These are phyloP conservation scores for Megaceryle maxima DNA, from an alignment of 2,113 vertebrate genomes.

Conservation along the genomic window DNA sequence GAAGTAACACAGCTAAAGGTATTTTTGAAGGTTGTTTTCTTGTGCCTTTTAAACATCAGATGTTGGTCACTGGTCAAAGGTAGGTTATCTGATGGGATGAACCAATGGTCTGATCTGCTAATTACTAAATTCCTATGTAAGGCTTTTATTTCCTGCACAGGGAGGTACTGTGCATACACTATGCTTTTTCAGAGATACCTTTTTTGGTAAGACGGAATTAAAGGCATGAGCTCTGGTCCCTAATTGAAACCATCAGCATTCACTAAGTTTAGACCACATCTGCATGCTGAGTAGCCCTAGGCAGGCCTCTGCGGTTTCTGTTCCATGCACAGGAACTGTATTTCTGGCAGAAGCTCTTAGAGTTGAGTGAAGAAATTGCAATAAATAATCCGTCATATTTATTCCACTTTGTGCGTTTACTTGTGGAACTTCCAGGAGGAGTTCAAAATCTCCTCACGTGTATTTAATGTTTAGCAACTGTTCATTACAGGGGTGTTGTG, in stretches of 20 bases:
- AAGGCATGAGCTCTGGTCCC: background rate
- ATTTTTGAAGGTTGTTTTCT: slow-evolving; percentile 45
- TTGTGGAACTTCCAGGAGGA: background rate
- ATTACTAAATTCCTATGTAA: background rate
- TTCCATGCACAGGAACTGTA: background rate
- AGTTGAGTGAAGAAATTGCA: background rate
- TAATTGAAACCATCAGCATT: slow-evolving; percentile 41
- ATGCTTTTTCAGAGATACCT: background rate
- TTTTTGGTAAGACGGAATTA: background rate
- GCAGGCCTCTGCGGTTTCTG: background rate
- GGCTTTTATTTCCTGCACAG: slow-evolving; percentile 10
- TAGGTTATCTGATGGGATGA: slow-evolving; percentile 45
- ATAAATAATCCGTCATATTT: background rate
- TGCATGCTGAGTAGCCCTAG: background rate
- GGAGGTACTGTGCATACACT: background rate
- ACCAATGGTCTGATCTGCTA: slow-evolving; percentile 7
- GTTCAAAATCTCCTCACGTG: background rate
- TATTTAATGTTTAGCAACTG: background rate
- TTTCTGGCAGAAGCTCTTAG: background rate
- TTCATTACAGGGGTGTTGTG: background rate
- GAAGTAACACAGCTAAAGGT: background rate
- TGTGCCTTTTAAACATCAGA: slow-evolving; percentile 10
- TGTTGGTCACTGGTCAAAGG: slow-evolving; percentile 29
- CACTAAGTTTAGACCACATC: background rate
- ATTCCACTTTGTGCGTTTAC: background rate